These are phyloP conservation scores for Poecilobothrus nobilitatus DNA, from an alignment of 2,888 invertebrate species.

Conservation along the genomic window DNA sequence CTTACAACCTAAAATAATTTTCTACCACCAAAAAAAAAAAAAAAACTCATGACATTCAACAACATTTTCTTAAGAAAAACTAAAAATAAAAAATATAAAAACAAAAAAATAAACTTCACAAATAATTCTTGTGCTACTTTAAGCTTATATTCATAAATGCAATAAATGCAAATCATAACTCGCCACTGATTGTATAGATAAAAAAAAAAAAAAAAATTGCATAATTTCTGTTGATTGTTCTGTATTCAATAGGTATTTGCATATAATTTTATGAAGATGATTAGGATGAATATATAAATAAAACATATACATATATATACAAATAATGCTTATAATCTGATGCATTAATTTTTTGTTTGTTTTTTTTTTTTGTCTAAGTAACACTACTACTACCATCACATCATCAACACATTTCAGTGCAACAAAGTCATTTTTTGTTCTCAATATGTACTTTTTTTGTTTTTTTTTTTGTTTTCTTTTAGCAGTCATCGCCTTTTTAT, in stretches of 20 bases:
- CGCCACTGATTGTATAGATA: neutral
- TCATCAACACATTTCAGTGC: neutral
- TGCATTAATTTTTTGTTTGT: no score
- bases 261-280: neutral
- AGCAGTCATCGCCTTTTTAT: neutral
- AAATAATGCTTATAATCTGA: no score
- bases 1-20: no score
- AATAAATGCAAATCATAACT: constrained; percentile 4
- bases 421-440: no score
- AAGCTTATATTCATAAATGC: neutral
- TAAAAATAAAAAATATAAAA: no score
- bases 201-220: neutral
- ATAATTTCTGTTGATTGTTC: no score
- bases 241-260: neutral
- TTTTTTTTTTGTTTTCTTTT: neutral
- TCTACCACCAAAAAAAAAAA: no score
- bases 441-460: neutral
- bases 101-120: no score
- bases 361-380: neutral
- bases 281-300: no score
- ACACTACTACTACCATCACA: neutral
- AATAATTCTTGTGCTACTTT: neutral
- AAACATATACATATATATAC: no score
- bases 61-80: no score
- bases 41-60: no score